These are phyloP conservation scores for Zoanthus sansibaricus DNA, from an alignment of 92 coral and sea anemone species.

Conservation along the genomic window DNA sequence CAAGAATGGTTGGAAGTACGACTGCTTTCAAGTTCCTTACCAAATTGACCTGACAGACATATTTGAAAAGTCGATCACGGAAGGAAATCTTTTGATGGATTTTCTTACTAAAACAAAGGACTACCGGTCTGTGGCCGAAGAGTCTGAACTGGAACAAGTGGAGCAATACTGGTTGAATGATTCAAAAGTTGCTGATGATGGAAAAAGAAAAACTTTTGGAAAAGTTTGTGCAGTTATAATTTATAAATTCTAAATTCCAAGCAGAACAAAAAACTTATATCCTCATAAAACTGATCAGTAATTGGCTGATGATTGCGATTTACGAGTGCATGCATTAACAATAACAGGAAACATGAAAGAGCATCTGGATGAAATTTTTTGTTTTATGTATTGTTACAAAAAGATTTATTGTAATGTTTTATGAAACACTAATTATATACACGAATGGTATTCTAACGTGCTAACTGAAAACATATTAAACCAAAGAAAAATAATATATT, in stretches of 20 bases:
- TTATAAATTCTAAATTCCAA: neutral
- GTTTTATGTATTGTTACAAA: no score
- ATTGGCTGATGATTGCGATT: no score
- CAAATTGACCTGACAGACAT: neutral
- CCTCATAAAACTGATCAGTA: no score
- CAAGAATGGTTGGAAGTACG: neutral
- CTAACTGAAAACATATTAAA: no score
- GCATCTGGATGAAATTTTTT: no score
- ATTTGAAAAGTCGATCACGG: neutral
- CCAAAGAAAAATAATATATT: no score
- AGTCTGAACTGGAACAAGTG: neutral
- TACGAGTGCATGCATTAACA: no score
- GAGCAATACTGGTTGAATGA: conserved; percentile 1
- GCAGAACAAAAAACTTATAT: no score
- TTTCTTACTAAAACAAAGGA: neutral
- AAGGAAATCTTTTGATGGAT: neutral
- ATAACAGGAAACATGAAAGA: no score
- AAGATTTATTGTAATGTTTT: no score
- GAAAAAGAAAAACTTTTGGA: neutral
- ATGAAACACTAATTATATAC: no score
- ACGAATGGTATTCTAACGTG: no score
- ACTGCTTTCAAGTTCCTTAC: neutral
- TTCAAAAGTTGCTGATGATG: neutral
- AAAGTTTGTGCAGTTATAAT: neutral
- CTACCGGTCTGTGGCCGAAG: neutral